A percentile compares a stretch with the other conserved stretches of the same genome.
Evolutionary conservation across 2,113 vertebrate species (phyloP).

Genomic region (Neolamprologus cancellatus): DNA sequence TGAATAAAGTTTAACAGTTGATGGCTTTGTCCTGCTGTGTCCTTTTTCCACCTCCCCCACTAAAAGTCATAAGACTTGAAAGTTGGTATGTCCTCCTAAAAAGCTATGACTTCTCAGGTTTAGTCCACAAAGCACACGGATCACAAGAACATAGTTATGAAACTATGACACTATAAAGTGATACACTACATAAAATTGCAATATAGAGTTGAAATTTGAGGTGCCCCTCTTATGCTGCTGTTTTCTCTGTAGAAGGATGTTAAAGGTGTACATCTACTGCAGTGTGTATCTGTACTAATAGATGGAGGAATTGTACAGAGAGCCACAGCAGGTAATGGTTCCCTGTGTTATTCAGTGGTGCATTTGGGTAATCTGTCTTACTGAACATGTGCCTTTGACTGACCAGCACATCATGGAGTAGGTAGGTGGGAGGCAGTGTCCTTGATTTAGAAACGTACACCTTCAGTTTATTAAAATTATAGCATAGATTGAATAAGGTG

Average conservation of each 20-base stretch:
- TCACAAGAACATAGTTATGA: background rate
- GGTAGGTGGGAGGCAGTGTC: background rate
- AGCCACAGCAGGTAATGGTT: background rate
- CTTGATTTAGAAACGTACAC: background rate
- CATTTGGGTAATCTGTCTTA: background rate
- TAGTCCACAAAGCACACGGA: fast-evolving
- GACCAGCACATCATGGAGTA: background rate
- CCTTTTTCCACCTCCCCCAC: background rate
- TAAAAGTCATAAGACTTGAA: background rate
- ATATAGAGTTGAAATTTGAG: background rate
- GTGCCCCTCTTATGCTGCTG: background rate
- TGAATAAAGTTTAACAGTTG: constrained; percentile 70
- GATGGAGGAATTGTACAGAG: background rate
- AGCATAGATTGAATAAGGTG: background rate
- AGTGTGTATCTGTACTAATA: background rate
- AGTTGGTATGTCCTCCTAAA: background rate
- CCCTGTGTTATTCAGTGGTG: background rate
- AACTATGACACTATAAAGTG: background rate
- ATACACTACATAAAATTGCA: background rate
- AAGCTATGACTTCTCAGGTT: background rate
- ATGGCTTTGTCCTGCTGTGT: background rate
- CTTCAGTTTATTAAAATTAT: background rate
- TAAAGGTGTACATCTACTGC: background rate
- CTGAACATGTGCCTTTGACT: background rate
- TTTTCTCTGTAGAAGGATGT: background rate